Evolutionary conservation across 1,140 invertebrate species (phyloP), one percentile per base, ranked within the genome.

Genomic region (Druon quercuslanigerum): DNA sequence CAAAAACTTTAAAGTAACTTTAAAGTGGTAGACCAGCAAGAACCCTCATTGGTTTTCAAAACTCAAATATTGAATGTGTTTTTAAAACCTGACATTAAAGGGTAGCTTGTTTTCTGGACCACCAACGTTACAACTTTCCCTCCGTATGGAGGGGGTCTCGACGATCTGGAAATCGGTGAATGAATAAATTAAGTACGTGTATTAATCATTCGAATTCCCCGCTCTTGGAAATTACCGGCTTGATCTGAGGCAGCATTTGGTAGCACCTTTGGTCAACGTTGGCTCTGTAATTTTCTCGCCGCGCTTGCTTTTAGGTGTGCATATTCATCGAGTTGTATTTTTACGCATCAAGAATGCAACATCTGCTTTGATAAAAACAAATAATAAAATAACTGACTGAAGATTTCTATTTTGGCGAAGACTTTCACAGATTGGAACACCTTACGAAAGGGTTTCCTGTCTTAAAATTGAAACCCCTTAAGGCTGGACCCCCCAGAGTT

Each of bases 181-280:
- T 66, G 60, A 66, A 66, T 66, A 66, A 40, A 66, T 66, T 66
- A 66, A 66, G 46, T 66, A 33, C 60, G 60, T 66, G 33, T 66
- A 66, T 66, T 66, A 66, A 66, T 66, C 60, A 66, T 12, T 40
- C 60, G 33, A n/a, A 33, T 66, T 66, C 60, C 60, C 8, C 60
- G 60, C 60, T 66, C 60, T 17, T 66, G 60, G 33, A 66, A 66
- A 66, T 66, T 66, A 20, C 25, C 25, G 60, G 20, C 60, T 66
- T 66, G 25, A 33, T 66, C 33, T n/a, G 40, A 40, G n/a, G 60
- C 60, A 4, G 25, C 40, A 66, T 25, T 66, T 33, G 40, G 60
- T 66, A 66, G 33, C 60, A 66, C 60, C 60, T 66, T 46, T 25
- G 60, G 40, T 66, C 60, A 40, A 66, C 33, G 60, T 16, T n/a